Base-by-base conservation (phyloP, 2,797 vertebrate genomes). In the Heteromormyrus szaboi region DNA sequence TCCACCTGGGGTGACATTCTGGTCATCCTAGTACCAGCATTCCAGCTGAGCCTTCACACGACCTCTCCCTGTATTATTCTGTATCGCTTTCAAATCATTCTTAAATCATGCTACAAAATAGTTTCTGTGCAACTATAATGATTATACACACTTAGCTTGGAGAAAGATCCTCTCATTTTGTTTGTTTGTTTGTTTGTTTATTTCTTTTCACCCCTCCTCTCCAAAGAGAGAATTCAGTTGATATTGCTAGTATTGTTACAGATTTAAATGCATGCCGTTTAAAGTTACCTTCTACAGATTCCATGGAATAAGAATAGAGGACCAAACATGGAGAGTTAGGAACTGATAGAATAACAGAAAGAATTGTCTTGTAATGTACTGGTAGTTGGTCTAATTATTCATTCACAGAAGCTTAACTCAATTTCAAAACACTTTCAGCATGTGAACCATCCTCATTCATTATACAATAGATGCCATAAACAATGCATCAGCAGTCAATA, bases 361-460 rank as follows among this genome's bases (percentile, higher is more conserved):
- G 4, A 72, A 72, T 37, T 72, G 29, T 72, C 65, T 33, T 33
- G 29, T 33, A 87, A 50, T 90, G 91, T 92, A 90, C 87, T 90
- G 92, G 93, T 89, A 92, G 92, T 93, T 91, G 68, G n/a, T 92
- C 93, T 91, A 92, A 92, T 94, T 94, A 94, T 93, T 94, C 91
- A 94, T 91, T 89, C 87, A 33, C 72, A 88, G 91, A 90, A 90
- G 89, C 89, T 90, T 93, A 91, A 68, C 65, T 68, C 65, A 68
- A 33, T 68, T 68, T 68, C 25, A 68, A 68, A 68, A 68, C 65
- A 68, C 11, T 72, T 72, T 37, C 14, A 33, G 29, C 65, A 72
- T 33, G 29, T 29, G 25, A 79, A 8, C 72, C 72, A 79, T 19
- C 29, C 37, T 79, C 72, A 37, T 79, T 79, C 17, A 79, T 79